Evolutionary conservation across 2,113 vertebrate genomes (phyloP), one percentile per base, ranked within the genome.

Genomic region (Epinephelus fuscoguttatus): DNA sequence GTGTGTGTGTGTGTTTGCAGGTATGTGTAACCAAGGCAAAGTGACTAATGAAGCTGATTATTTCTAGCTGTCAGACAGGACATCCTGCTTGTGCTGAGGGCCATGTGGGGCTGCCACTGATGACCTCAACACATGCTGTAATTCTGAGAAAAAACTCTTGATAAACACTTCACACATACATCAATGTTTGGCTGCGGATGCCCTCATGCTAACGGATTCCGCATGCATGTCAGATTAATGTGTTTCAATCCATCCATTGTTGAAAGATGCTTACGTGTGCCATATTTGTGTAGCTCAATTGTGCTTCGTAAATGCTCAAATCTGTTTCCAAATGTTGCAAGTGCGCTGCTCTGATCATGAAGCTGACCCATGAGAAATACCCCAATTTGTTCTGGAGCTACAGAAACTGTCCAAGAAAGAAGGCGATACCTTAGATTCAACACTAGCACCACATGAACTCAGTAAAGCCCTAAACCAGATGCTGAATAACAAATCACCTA

Each of bases 121-220:
- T 89, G 87, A 88, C 81, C 85, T 91, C 87, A 84, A 86, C 93
- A 93, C 87, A 91, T 92, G 91, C 81, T 79, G 74, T 53, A 64
- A 75, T 83, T 83, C 66, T 56, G 47, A 84, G 70, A 83, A 83
- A 74, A 61, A 75, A 81, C 61, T 82, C 75, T 86, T 83, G 81
- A 91, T 86, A 89, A 90, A 90, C 69, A 91, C 47, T 68, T 21
- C 18, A n/a, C 73, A 33, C 80, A 82, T 85, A 70, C 42, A 67
- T 89, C 84, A 74, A 9, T 50, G 23, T 75, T 80, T 85, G 76
- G 52, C 77, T 69, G 64, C 63, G 67, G 77, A 82, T 80, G 77
- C 61, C 74, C 27, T 87, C 66, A 64, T 79, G 53, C 60, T 55
- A 70, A 85, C 52, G 14, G 67, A 77, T 84, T 73, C 60, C 80